Percentiles rank a stretch among this genome's conserved stretches.
Evolutionary conservation across 2,113 vertebrate genomes (phyloP).

Genomic region (Campylomormyrus numenius): DNA sequence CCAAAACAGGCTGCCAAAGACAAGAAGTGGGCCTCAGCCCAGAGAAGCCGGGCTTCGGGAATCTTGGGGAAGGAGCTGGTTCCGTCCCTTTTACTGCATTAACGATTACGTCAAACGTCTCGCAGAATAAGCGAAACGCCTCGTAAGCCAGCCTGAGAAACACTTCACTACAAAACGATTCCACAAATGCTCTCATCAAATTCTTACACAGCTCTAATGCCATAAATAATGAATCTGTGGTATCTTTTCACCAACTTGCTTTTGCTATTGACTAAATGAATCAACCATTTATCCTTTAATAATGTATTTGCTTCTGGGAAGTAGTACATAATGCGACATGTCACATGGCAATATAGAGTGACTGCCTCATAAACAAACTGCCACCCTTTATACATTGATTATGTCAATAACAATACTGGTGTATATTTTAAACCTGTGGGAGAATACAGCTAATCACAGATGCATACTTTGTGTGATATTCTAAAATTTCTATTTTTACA

Average conservation of each 20-base stretch:
- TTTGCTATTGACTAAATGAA: slow-evolving; percentile 5
- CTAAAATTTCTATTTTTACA: neutral
- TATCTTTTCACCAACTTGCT: neutral
- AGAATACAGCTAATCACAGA: neutral
- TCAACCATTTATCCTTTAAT: slow-evolving; percentile 4
- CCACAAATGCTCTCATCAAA: neutral
- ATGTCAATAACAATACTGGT: neutral
- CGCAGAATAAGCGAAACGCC: neutral
- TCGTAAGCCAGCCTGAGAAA: neutral
- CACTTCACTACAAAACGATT: neutral
- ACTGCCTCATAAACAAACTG: neutral
- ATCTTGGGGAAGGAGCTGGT: neutral
- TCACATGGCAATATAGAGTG: neutral
- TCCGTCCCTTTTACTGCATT: neutral
- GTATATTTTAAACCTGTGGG: neutral
- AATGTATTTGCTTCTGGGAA: neutral
- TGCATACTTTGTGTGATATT: neutral
- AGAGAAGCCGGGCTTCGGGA: neutral
- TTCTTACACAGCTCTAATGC: neutral
- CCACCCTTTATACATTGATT: neutral
- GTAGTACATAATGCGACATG: neutral
- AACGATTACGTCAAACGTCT: neutral
- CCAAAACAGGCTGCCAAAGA: neutral
- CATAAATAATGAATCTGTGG: neutral
- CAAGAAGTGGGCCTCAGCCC: neutral